A percentile compares a stretch with the other conserved stretches of the same genome.
Conservation (phyloP, 1,140 invertebrate genomes). For the Plectus sambesii region DNA sequence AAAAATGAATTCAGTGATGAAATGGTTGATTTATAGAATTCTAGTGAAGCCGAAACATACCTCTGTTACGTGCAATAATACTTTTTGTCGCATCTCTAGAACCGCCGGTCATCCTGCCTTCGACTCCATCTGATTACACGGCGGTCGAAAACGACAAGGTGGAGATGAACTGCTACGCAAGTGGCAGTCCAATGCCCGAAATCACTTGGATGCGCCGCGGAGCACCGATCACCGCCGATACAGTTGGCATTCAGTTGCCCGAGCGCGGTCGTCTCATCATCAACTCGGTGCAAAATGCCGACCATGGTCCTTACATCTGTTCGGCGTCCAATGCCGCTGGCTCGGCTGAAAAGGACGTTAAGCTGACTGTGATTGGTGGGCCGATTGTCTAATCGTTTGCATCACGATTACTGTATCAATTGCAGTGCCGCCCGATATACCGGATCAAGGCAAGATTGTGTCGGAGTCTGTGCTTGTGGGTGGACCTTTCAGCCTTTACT, state of each 20-base stretch:
- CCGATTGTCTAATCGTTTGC: neutral
- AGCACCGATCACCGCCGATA: conserved; percentile 11
- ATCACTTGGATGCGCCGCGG: conserved; percentile 21
- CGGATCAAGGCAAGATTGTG: conserved; percentile 20
- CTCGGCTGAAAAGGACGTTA: conserved; percentile 50
- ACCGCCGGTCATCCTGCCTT: conserved; percentile 22
- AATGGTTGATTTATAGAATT: too few relatives aligned
- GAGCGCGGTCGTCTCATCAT: conserved; percentile 54
- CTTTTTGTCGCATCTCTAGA: too few relatives aligned
- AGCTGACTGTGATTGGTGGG: conserved; percentile 49
- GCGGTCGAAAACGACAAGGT: conserved; percentile 19
- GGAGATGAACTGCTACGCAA: conserved; percentile 21
- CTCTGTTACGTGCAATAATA: too few relatives aligned
- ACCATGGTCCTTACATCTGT: conserved; percentile 68
- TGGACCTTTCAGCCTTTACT: conserved; percentile 29
- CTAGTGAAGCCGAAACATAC: too few relatives aligned
- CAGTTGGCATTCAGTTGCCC: conserved; percentile 10
- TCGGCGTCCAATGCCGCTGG: conserved; percentile 67
- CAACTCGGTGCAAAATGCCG: conserved; percentile 60
- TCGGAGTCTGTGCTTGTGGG: conserved; percentile 23
- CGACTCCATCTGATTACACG: conserved; percentile 19
- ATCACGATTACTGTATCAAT: neutral
- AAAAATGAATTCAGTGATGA: too few relatives aligned
- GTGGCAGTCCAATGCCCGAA: conserved; percentile 17
- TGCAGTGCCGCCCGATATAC: conserved; percentile 21